Conservation (phyloP, 2,797 vertebrate genomes). For the Cyprinodon diabolis region DNA sequence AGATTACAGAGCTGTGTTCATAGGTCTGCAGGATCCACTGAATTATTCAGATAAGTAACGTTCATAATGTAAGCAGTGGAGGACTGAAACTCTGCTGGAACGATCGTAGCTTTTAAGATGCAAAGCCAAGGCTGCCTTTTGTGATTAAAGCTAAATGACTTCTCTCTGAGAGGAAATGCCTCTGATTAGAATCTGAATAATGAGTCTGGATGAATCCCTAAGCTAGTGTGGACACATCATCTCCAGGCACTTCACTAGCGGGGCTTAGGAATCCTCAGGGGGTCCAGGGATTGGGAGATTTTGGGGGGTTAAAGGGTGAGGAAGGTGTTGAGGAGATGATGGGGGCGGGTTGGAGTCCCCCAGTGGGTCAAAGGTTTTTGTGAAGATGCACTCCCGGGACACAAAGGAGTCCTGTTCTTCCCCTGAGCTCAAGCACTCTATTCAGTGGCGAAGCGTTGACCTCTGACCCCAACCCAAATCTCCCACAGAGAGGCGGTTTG, state of each 20-base stretch:
- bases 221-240: conserved; percentile 34
- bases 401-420: conserved; percentile 66
- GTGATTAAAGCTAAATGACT: too few species aligned
- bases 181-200: conserved; percentile 12
- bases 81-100: too few species aligned
- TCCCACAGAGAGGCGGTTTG: conserved; percentile 25
- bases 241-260: conserved; percentile 31
- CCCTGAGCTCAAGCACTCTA: conserved; percentile 28
- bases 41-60: too few species aligned
- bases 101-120: too few species aligned
- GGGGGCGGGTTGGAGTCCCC: conserved; percentile 55
- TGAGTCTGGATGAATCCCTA: conserved; percentile 12
- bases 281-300: conserved; percentile 21
- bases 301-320: conserved; percentile 50
- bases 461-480: conserved; percentile 29
- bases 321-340: conserved; percentile 39
- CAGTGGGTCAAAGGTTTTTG: conserved; percentile 66
- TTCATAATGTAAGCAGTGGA: too few species aligned
- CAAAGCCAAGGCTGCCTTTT: too few species aligned
- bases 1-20: too few species aligned
- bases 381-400: conserved; percentile 73
- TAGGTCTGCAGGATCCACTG: too few species aligned
- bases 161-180: background rate
- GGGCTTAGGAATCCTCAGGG: conserved; percentile 29
- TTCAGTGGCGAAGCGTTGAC: conserved; percentile 53